Evolutionary conservation across 2,888 invertebrate species (phyloP).

Genomic region (Ligdia adustata): DNA sequence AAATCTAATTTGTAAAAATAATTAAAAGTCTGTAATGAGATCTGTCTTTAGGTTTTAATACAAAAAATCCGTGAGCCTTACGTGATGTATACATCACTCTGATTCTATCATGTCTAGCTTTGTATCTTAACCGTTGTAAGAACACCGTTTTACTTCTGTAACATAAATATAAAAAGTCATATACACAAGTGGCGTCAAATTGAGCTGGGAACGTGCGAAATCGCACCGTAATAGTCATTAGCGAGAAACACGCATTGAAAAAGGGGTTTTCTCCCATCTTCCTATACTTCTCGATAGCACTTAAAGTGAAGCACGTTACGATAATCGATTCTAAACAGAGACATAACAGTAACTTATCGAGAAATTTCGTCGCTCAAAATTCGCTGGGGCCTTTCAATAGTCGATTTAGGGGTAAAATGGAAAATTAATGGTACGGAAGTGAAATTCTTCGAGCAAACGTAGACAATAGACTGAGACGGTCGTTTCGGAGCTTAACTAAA

Average conservation of each 20-base stretch:
- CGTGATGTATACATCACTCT: no score
- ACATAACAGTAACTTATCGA: slow-evolving; percentile 60
- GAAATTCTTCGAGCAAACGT: slow-evolving; percentile 65
- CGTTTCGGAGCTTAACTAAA: slow-evolving; percentile 52
- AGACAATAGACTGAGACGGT: slow-evolving; percentile 61
- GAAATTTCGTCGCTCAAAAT: slow-evolving; percentile 60
- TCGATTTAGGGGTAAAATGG: slow-evolving; percentile 69
- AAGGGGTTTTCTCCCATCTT: background rate
- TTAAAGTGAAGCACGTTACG: slow-evolving; percentile 44
- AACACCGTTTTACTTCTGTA: no score
- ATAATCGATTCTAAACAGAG: slow-evolving; percentile 47
- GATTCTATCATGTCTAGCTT: no score
- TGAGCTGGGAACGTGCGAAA: background rate
- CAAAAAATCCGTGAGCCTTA: no score
- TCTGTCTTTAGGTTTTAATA: no score
- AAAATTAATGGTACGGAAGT: slow-evolving; percentile 76
- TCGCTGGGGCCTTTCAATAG: slow-evolving; percentile 62
- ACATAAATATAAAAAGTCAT: no score
- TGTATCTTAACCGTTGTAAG: no score
- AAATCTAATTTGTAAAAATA: no score
- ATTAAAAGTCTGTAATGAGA: no score
- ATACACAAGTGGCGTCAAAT: no score
- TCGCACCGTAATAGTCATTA: slow-evolving; percentile 13
- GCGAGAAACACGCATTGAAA: slow-evolving; percentile 15
- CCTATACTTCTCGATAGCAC: slow-evolving; percentile 18